phyloP scores from a whole-genome alignment of 1,140 invertebrate genomes.

The Dendrolimus kikuchii region DNA sequence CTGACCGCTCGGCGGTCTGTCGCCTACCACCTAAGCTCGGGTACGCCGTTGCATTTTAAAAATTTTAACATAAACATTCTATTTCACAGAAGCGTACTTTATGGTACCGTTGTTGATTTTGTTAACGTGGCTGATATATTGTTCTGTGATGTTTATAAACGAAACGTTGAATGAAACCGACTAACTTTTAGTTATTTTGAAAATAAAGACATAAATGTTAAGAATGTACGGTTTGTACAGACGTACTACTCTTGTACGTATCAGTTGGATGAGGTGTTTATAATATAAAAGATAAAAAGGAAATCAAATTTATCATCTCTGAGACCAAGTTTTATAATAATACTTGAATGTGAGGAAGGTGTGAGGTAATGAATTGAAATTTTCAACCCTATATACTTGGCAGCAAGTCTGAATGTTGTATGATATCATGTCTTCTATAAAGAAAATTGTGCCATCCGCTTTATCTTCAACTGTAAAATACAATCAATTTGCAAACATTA shows the following conservation, averaged over 20 bases:
- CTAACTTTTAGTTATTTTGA: conserved; percentile 27
- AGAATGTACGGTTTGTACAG: conserved; percentile 55
- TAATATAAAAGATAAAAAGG: conserved; percentile 11
- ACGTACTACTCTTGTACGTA: conserved; percentile 49
- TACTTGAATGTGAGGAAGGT: conserved; percentile 2
- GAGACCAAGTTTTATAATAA: conserved; percentile 53
- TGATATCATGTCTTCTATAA: conserved; percentile 52
- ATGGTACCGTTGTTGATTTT: conserved; percentile 1
- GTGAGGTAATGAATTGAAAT: too few relatives aligned
- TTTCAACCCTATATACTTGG: too few relatives aligned
- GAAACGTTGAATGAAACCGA: conserved; percentile 20
- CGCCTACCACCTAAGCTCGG: conserved; percentile 1
- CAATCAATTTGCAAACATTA: conserved; percentile 39
- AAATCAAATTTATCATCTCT: conserved; percentile 39
- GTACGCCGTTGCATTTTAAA: conserved; percentile 17
- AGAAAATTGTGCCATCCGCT: conserved; percentile 66
- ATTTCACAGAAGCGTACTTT: not conserved
- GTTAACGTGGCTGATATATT: conserved; percentile 50
- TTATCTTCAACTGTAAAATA: conserved; percentile 42
- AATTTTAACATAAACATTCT: conserved; percentile 8
- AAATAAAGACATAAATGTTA: conserved; percentile 9
- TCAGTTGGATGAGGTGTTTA: conserved; percentile 24
- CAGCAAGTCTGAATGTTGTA: conserved; percentile 32
- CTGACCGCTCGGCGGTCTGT: too few relatives aligned
- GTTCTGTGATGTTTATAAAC: conserved; percentile 41